Conservation (phyloP, 1,140 invertebrate genomes). For the Diabrotica undecimpunctata region DNA sequence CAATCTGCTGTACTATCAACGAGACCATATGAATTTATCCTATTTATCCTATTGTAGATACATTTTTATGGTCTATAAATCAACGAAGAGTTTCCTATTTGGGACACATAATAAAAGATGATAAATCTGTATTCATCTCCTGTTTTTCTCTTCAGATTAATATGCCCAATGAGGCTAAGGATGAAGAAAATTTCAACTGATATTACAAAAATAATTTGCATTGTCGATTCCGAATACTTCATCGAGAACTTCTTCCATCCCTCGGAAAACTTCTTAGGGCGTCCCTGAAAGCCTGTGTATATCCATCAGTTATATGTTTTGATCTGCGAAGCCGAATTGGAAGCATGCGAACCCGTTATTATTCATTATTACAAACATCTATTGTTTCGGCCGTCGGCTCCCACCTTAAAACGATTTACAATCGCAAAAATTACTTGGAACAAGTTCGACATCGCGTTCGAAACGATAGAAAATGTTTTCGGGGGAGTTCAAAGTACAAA, state of each 20-base stretch:
- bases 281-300: slow-evolving; percentile 12
- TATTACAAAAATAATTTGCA: too few relatives aligned
- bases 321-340: slow-evolving; percentile 19
- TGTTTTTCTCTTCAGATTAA: too few relatives aligned
- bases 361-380: slow-evolving; percentile 21
- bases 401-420: slow-evolving; percentile 17
- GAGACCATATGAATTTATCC: too few relatives aligned
- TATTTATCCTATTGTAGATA: too few relatives aligned
- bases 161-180: too few relatives aligned
- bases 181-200: too few relatives aligned
- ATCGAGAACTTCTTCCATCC: background rate
- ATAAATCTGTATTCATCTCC: too few relatives aligned
- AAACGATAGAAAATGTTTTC: slow-evolving; percentile 1
- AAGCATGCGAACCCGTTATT: slow-evolving; percentile 21
- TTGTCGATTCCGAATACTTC: too few relatives aligned
- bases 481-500: background rate
- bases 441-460: slow-evolving; percentile 1
- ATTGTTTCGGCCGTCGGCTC: slow-evolving; percentile 14
- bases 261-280: background rate
- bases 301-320: slow-evolving; percentile 21
- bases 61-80: too few relatives aligned
- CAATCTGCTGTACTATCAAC: too few relatives aligned
- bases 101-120: too few relatives aligned
- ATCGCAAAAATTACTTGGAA: slow-evolving; percentile 14
- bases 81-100: too few relatives aligned